A percentile compares a stretch with the other conserved stretches of the same genome.
These are phyloP conservation scores for Borostomias antarcticus DNA, from an alignment of 2,797 vertebrate genomes.

Conservation along the genomic window DNA sequence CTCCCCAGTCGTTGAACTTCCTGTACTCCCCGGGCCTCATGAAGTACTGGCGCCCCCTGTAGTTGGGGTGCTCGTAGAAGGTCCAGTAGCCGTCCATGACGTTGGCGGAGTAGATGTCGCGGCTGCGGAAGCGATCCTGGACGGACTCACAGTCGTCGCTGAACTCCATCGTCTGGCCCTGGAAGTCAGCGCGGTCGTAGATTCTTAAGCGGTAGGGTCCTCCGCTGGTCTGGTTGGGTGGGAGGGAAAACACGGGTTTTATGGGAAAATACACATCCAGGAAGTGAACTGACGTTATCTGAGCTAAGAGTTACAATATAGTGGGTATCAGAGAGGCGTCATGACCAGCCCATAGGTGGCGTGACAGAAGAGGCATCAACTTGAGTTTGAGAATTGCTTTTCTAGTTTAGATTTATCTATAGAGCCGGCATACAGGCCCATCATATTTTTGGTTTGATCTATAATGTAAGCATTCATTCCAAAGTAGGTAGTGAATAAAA, in stretches of 20 bases:
- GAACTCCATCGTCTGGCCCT: conserved; percentile 37
- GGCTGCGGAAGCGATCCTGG: conserved; percentile 28
- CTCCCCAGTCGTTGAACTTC: conserved; percentile 37
- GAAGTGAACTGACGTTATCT: too few species aligned
- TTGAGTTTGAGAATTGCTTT: too few species aligned
- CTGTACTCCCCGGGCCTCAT: conserved; percentile 40
- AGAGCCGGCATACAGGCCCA: too few species aligned
- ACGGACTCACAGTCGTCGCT: conserved; percentile 29
- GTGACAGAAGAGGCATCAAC: too few species aligned
- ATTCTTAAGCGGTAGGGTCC: conserved; percentile 29
- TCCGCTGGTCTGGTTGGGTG: conserved; percentile 22
- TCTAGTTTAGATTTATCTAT: too few species aligned
- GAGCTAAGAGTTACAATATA: too few species aligned
- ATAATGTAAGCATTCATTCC: too few species aligned
- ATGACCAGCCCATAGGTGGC: too few species aligned
- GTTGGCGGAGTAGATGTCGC: conserved; percentile 26
- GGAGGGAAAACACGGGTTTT: neutral
- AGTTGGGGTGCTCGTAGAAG: conserved; percentile 39
- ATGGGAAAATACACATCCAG: too few species aligned
- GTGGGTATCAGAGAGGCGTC: too few species aligned
- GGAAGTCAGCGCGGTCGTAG: conserved; percentile 37
- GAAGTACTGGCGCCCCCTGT: conserved; percentile 48
- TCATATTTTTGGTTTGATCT: too few species aligned
- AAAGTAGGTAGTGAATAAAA: too few species aligned
- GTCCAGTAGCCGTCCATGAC: conserved; percentile 40